Conservation (phyloP, 2,888 invertebrate genomes). For the Eucera pruinosa region DNA sequence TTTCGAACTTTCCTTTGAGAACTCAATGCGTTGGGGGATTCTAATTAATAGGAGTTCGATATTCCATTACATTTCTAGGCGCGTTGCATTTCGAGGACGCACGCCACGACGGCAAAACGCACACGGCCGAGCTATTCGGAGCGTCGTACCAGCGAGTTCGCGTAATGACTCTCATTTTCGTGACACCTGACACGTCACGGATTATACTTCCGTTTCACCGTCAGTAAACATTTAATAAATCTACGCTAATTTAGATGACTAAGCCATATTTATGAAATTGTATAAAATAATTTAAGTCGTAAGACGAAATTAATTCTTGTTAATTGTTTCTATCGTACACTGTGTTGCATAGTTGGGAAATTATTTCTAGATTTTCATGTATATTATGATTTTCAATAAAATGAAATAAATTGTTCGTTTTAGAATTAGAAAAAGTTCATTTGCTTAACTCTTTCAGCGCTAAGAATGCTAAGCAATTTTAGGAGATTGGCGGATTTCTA, state of each 20-base stretch:
- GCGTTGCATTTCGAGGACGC: slow-evolving; percentile 61
- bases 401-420: no score
- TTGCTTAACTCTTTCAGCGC: no score
- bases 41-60: slow-evolving; percentile 62
- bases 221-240: not conserved
- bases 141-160: slow-evolving; percentile 49
- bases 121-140: slow-evolving; percentile 38
- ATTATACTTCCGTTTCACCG: not conserved
- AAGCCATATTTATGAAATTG: no score
- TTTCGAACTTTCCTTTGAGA: slow-evolving; percentile 31
- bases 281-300: no score
- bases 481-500: no score
- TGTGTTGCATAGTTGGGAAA: not conserved
- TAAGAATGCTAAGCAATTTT: no score
- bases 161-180: slow-evolving; percentile 33
- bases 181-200: slow-evolving; percentile 24
- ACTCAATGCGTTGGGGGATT: slow-evolving; percentile 37
- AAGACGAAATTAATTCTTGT: no score
- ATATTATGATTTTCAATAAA: no score
- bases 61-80: slow-evolving; percentile 55
- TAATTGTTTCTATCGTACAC: no score
- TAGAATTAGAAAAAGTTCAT: no score
- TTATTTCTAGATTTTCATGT: no score
- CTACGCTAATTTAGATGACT: not conserved
- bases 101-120: slow-evolving; percentile 50